These are phyloP conservation scores for Stomatorhinus walkeri DNA, from an alignment of 2,797 vertebrate genomes.

Conservation along the genomic window DNA sequence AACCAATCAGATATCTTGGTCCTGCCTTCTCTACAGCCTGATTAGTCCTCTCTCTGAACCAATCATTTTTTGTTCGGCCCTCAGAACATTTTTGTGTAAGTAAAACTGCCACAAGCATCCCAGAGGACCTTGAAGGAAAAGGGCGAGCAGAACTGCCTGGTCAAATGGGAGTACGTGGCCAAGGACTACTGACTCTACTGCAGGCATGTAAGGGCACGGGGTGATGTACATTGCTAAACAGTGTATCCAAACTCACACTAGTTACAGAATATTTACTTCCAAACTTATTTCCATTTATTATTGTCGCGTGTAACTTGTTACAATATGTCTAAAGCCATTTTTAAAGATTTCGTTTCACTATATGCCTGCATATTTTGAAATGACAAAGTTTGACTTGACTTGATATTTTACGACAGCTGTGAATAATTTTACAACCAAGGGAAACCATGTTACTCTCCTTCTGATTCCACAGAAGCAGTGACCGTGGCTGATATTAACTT, in stretches of 20 bases:
- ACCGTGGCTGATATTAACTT: neutral
- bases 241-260: neutral
- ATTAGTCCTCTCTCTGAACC: neutral
- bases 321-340: neutral
- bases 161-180: neutral
- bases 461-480: neutral
- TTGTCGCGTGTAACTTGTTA: neutral
- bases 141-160: neutral
- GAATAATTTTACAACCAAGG: neutral
- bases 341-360: neutral
- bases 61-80: neutral
- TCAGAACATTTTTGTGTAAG: neutral
- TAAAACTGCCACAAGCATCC: constrained; percentile 23
- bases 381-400: neutral
- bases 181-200: neutral
- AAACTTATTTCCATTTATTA: neutral
- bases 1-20: neutral
- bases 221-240: neutral
- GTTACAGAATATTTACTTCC: neutral
- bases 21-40: neutral
- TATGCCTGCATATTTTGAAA: neutral
- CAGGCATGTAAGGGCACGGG: neutral
- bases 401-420: neutral
- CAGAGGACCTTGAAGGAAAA: constrained; percentile 29
- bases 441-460: neutral